A percentile compares a stretch with the other conserved stretches of the same genome.
These are phyloP conservation scores for Embidobia sp. DNA, from an alignment of 2,888 invertebrate species.

Conservation along the genomic window DNA sequence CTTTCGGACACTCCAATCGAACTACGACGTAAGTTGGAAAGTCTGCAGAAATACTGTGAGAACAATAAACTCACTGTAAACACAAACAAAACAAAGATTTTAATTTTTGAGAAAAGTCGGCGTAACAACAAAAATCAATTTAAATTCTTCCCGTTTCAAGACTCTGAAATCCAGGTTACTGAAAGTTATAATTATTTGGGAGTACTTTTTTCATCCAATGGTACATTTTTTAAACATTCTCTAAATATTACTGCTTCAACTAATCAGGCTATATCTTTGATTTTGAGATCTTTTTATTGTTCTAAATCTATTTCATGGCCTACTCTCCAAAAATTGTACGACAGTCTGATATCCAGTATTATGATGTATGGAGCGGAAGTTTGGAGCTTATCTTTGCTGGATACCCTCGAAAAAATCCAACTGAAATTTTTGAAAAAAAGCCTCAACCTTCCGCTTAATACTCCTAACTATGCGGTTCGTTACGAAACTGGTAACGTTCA, in stretches of 20 bases:
- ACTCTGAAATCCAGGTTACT: background rate
- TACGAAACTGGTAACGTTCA: background rate
- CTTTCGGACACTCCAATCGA: background rate
- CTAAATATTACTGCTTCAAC: no score
- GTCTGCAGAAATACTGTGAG: background rate
- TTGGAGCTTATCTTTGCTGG: background rate
- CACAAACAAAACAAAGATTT: background rate
- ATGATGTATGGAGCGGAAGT: background rate
- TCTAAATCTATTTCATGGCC: background rate
- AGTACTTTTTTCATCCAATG: background rate
- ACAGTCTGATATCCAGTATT: background rate
- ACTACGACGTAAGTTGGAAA: background rate
- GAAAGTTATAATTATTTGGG: background rate
- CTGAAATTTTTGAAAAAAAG: background rate
- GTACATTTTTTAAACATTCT: background rate
- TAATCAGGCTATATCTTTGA: no score
- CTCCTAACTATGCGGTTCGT: background rate
- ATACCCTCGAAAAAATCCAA: background rate
- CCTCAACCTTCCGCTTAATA: background rate
- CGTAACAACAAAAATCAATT: no score
- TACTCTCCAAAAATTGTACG: background rate
- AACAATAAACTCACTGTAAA: background rate
- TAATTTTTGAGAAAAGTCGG: background rate
- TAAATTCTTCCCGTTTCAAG: background rate
- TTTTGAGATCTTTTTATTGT: background rate